These are phyloP conservation scores for Gallirallus australis DNA, from an alignment of 2,797 vertebrate species.

Conservation along the genomic window DNA sequence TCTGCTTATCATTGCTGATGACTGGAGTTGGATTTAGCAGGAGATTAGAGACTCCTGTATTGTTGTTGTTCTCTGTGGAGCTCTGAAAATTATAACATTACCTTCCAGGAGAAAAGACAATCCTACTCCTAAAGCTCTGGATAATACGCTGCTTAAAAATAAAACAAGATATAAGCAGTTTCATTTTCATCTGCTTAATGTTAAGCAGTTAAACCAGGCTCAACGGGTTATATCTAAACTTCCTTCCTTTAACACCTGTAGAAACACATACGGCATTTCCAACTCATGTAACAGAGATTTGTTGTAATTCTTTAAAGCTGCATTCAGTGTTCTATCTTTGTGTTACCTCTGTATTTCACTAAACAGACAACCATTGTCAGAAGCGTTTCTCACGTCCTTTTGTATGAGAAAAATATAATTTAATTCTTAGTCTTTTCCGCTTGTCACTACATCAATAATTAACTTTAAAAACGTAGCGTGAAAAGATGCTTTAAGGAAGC, in stretches of 20 bases:
- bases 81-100: conserved; percentile 78
- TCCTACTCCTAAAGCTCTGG: conserved; percentile 75
- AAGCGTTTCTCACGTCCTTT: conserved; percentile 57
- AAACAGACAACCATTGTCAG: conserved; percentile 68
- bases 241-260: conserved; percentile 68
- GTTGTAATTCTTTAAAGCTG: conserved; percentile 62
- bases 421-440: conserved; percentile 69
- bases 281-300: conserved; percentile 50
- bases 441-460: conserved; percentile 80
- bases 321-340: conserved; percentile 54
- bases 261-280: conserved; percentile 68
- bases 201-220: conserved; percentile 73
- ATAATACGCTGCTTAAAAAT: conserved; percentile 72
- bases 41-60: conserved; percentile 71
- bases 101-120: conserved; percentile 77
- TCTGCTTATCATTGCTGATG: conserved; percentile 73
- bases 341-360: conserved; percentile 66
- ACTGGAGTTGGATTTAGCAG: conserved; percentile 71
- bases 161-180: conserved; percentile 76
- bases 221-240: conserved; percentile 68
- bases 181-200: conserved; percentile 73
- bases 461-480: conserved; percentile 65
- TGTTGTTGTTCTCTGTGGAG: conserved; percentile 78
- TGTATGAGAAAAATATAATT: conserved; percentile 48
- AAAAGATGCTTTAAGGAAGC: conserved; percentile 78